phyloP scores from a whole-genome alignment of 2,888 invertebrate genomes.

The Cantharis flavilabris region DNA sequence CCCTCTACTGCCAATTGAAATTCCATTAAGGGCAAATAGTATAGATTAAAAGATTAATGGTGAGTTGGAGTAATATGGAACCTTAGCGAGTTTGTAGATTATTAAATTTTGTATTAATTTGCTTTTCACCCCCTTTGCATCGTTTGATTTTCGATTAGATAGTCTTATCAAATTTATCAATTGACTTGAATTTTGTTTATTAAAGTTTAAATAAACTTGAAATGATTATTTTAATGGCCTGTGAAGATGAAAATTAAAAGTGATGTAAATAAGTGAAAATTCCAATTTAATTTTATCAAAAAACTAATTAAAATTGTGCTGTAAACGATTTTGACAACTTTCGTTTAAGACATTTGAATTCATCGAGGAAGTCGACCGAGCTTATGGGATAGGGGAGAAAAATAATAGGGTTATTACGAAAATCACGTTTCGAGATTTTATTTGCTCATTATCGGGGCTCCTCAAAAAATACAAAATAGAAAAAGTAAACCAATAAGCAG shows the following conservation, averaged over 20 bases:
- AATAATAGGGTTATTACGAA: background rate
- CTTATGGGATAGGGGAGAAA: background rate
- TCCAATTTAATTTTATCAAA: background rate
- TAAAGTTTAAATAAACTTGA: background rate
- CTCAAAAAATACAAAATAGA: background rate
- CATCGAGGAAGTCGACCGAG: background rate
- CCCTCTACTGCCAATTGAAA: constrained; percentile 24
- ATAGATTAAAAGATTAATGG: constrained; percentile 33
- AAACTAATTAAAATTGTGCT: background rate
- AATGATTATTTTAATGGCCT: background rate
- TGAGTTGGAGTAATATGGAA: constrained; percentile 14
- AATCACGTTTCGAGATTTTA: background rate
- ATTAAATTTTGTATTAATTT: constrained; percentile 23
- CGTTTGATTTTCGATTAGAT: background rate
- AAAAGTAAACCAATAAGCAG: background rate
- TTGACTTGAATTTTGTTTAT: background rate
- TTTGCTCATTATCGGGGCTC: background rate
- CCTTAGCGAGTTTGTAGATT: constrained; percentile 27
- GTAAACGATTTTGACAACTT: background rate
- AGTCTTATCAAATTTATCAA: constrained; percentile 1
- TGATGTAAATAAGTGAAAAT: background rate
- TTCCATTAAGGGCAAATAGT: constrained; percentile 30
- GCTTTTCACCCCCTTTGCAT: background rate
- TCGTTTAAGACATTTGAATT: background rate
- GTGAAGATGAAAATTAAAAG: background rate